Percentiles rank a stretch among this genome's conserved stretches.
phyloP scores from a whole-genome alignment of 1,140 invertebrate species.

The Ceratitis capitata region DNA sequence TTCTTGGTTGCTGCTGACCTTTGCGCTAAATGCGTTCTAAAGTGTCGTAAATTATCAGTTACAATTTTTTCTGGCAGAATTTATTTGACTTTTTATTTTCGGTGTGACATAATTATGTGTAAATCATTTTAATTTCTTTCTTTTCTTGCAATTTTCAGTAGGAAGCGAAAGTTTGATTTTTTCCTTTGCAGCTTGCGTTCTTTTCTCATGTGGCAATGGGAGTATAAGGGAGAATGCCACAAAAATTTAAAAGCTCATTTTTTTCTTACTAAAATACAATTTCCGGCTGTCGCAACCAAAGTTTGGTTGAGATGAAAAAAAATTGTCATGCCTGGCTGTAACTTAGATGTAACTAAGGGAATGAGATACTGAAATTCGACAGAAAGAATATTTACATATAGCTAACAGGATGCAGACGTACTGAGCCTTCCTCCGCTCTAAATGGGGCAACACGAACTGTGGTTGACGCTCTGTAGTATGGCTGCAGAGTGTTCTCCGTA shows the following conservation, averaged over 20 bases:
- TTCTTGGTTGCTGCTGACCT: neutral
- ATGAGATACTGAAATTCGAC: no score
- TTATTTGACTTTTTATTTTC: no score
- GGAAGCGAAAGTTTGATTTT: neutral
- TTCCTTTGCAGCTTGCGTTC: neutral
- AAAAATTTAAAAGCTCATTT: neutral
- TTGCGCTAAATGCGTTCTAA: neutral
- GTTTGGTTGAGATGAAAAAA: neutral
- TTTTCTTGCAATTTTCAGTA: neutral
- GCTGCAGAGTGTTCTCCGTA: no score
- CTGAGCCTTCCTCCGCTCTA: no score
- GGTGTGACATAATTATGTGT: neutral
- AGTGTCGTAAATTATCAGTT: slow-evolving; percentile 5
- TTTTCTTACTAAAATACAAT: neutral
- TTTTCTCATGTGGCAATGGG: neutral
- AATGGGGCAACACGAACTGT: no score
- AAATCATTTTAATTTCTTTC: neutral
- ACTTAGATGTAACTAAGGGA: no score
- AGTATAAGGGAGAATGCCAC: neutral
- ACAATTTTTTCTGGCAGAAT: neutral
- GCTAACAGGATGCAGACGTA: no score
- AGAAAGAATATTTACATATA: no score
- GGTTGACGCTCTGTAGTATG: no score
- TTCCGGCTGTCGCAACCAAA: neutral
- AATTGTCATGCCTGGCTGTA: no score